Evolutionary conservation across 2,888 invertebrate genomes (phyloP).

Genomic region (Dynastes grantii): DNA sequence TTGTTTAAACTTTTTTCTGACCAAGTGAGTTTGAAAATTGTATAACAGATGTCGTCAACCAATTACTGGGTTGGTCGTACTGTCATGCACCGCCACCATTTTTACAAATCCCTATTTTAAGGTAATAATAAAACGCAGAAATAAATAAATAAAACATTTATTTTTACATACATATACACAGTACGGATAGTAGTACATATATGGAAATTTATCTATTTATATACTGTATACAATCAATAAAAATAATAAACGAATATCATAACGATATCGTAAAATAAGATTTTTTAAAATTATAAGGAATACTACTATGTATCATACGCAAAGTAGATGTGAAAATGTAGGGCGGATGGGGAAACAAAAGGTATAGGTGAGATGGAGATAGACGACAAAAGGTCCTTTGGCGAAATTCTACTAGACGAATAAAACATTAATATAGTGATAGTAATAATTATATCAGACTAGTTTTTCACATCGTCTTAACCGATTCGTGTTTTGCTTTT

Average conservation of each 20-base stretch:
- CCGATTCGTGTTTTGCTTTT: background rate
- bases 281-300: too few relatives aligned
- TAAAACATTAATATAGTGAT: constrained; percentile 6
- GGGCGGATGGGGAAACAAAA: background rate
- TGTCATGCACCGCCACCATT: too few relatives aligned
- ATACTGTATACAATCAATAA: too few relatives aligned
- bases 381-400: too few relatives aligned
- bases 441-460: background rate
- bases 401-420: background rate
- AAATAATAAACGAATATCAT: too few relatives aligned
- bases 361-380: background rate
- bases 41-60: too few relatives aligned
- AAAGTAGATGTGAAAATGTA: background rate
- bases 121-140: background rate
- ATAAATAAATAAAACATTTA: constrained; percentile 45
- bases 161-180: constrained; percentile 25
- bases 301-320: background rate
- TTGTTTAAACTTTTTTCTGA: too few relatives aligned
- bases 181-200: constrained; percentile 17
- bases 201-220: too few relatives aligned
- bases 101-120: too few relatives aligned
- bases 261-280: too few relatives aligned
- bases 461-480: background rate
- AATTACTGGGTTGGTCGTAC: too few relatives aligned
- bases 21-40: too few relatives aligned